These are phyloP conservation scores for Heliothis subflexa DNA, from an alignment of 1,140 invertebrate species.

Conservation along the genomic window DNA sequence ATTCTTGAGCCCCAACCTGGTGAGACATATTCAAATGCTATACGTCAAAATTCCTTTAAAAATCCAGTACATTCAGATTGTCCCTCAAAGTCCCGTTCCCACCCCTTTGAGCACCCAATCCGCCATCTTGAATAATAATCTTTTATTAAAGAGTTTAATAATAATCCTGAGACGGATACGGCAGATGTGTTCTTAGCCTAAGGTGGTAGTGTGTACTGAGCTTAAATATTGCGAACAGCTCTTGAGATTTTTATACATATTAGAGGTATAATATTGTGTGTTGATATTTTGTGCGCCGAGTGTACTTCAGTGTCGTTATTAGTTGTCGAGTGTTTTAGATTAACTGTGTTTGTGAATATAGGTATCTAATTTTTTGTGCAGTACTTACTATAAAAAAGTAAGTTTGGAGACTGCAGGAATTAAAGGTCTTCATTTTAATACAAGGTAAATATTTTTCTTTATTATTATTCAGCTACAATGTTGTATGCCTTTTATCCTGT, in stretches of 20 bases:
- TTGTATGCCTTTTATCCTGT: no score
- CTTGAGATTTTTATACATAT: conserved; percentile 33
- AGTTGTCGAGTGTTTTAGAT: conserved; percentile 26
- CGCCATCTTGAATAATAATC: conserved; percentile 78
- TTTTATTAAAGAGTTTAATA: conserved; percentile 70
- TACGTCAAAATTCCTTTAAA: background rate
- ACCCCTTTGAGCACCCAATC: conserved; percentile 67
- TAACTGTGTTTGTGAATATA: background rate
- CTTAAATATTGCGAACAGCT: conserved; percentile 44
- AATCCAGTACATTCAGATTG: conserved; percentile 16
- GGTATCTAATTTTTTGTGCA: no score
- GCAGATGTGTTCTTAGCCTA: conserved; percentile 73
- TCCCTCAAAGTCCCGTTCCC: conserved; percentile 47
- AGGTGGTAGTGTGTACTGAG: conserved; percentile 57
- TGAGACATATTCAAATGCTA: background rate
- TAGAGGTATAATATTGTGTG: background rate
- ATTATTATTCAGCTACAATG: no score
- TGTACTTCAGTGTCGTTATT: conserved; percentile 27
- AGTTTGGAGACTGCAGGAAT: no score
- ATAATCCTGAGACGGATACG: conserved; percentile 61
- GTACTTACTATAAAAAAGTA: no score
- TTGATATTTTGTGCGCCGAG: background rate
- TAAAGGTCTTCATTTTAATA: no score
- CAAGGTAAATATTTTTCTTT: no score
- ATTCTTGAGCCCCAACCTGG: background rate